These are phyloP conservation scores for Lagopus muta DNA, from an alignment of 2,113 vertebrate species.

Conservation along the genomic window DNA sequence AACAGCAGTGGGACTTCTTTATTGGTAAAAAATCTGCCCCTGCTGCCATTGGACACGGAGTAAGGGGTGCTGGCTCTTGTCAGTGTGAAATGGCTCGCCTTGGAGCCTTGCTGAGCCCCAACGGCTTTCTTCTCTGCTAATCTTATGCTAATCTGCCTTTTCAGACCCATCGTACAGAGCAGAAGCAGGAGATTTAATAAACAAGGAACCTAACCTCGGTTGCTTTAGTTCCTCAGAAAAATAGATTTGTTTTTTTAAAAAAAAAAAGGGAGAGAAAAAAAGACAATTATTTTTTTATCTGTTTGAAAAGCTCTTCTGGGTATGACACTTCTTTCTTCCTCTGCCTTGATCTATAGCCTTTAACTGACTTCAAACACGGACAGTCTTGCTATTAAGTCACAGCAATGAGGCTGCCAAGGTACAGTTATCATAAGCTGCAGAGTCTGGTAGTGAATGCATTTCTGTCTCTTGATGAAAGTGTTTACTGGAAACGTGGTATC, in stretches of 20 bases:
- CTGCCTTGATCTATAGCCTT: background rate
- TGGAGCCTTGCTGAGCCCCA: background rate
- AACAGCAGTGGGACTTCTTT: background rate
- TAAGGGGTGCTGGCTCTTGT: background rate
- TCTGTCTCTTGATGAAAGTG: background rate
- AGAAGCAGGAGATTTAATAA: slow-evolving; percentile 1
- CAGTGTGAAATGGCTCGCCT: background rate
- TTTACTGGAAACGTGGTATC: background rate
- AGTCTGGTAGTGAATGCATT: background rate
- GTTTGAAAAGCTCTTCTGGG: background rate
- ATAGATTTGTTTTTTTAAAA: background rate
- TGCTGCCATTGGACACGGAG: background rate
- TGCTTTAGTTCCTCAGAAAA: slow-evolving; percentile 16
- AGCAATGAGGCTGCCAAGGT: background rate
- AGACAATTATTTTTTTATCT: slow-evolving; percentile 3
- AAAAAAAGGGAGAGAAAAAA: background rate
- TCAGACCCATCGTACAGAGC: background rate
- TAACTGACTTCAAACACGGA: background rate
- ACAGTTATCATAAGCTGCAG: background rate
- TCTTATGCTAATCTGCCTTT: slow-evolving; percentile 12
- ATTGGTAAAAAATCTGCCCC: background rate
- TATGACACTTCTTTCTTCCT: background rate
- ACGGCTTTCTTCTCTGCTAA: slow-evolving; percentile 13
- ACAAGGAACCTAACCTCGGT: background rate
- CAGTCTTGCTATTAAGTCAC: background rate